These are phyloP conservation scores for Ancistrus triradiatus DNA, from an alignment of 2,113 vertebrate genomes.

Conservation along the genomic window DNA sequence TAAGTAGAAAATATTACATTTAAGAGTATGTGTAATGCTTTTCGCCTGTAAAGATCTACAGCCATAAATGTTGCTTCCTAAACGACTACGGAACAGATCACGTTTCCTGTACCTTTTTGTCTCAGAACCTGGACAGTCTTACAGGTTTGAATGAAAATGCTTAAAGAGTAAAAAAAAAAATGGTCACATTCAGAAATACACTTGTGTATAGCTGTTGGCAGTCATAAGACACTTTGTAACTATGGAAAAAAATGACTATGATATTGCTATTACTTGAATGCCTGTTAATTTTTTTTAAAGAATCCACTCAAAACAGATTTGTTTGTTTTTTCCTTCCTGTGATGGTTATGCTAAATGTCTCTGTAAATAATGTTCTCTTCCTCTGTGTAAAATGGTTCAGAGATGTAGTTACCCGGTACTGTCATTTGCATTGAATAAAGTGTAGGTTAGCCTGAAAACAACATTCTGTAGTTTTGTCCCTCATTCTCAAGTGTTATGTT, in stretches of 20 bases:
- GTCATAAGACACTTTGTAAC: constrained; percentile 66
- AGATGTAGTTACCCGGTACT: constrained; percentile 99
- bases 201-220: constrained; percentile 46
- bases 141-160: constrained; percentile 36
- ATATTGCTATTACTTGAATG: constrained; percentile 99
- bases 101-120: constrained; percentile 9
- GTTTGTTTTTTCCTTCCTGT: constrained; percentile 62
- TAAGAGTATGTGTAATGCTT: constrained; percentile 46
- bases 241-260: constrained; percentile 80
- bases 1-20: constrained; percentile 35
- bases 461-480: background rate
- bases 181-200: constrained; percentile 7
- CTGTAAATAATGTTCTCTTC: constrained; percentile 86
- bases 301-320: constrained; percentile 60
- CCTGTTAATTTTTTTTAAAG: constrained; percentile 88
- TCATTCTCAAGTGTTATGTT: too few relatives aligned
- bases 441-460: constrained; percentile 98
- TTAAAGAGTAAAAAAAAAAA: background rate
- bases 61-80: constrained; percentile 80
- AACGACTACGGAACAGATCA: constrained; percentile 28
- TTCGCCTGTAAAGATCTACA: constrained; percentile 87
- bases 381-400: constrained; percentile 84
- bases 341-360: constrained; percentile 93
- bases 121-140: constrained; percentile 5
- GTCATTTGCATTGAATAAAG: constrained; percentile 99